These are phyloP conservation scores for Drosophila basisetae DNA, from an alignment of 2,888 invertebrate species.

Conservation along the genomic window DNA sequence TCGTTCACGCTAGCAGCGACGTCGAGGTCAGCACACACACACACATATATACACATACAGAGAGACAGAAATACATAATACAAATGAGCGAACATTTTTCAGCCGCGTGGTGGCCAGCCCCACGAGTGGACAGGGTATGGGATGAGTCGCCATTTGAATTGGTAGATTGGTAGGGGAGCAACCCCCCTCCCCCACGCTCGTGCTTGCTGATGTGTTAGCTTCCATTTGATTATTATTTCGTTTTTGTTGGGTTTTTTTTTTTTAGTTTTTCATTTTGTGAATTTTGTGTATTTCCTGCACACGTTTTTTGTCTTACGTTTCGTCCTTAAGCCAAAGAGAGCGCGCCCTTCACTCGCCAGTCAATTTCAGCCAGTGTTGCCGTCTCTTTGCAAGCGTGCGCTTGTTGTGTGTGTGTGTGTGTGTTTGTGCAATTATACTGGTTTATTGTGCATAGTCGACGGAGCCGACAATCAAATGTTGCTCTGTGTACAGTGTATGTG, in stretches of 20 bases:
- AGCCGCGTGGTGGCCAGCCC: conserved; percentile 50
- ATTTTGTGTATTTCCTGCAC: conserved; percentile 39
- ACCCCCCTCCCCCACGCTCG: conserved; percentile 15
- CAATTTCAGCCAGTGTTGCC: conserved; percentile 33
- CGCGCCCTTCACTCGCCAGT: conserved; percentile 68
- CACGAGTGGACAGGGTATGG: background rate
- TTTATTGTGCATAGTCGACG: conserved; percentile 69
- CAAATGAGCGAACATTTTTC: conserved; percentile 67
- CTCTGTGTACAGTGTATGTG: conserved; percentile 44
- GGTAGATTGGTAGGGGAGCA: conserved; percentile 13
- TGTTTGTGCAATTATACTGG: conserved; percentile 75
- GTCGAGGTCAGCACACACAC: conserved; percentile 50
- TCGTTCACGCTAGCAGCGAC: conserved; percentile 52
- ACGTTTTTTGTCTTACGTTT: conserved; percentile 41
- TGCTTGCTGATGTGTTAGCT: conserved; percentile 47
- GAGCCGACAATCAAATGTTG: conserved; percentile 73
- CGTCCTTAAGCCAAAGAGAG: conserved; percentile 57
- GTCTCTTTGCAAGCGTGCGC: conserved; percentile 33
- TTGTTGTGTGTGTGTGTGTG: conserved; percentile 37
- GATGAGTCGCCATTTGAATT: conserved; percentile 39
- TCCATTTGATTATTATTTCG: conserved; percentile 57
- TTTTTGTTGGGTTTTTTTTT: conserved; percentile 10
- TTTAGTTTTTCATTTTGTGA: conserved; percentile 4
- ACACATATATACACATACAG: conserved; percentile 14
- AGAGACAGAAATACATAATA: conserved; percentile 59